Percentiles rank a stretch among this genome's conserved stretches.
Evolutionary conservation across 2,888 invertebrate species (phyloP).

Genomic region (Eristalinus sepulchralis): DNA sequence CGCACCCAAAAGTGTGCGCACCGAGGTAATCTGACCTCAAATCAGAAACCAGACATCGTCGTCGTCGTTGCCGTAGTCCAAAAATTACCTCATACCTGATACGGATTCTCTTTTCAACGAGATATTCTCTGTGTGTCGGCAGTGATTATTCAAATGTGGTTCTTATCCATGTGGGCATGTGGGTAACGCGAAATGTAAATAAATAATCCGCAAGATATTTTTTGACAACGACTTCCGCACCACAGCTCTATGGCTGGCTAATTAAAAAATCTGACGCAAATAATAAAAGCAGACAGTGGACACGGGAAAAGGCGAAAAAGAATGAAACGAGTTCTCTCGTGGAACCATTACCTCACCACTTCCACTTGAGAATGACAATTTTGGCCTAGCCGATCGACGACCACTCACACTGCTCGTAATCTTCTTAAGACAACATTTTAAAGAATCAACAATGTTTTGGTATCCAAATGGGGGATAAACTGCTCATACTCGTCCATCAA

Average conservation of each 20-base stretch:
- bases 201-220: slow-evolving; percentile 44
- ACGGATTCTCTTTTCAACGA: slow-evolving; percentile 30
- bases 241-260: not conserved
- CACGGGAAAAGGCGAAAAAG: not conserved
- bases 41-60: slow-evolving; percentile 10
- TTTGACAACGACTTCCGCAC: slow-evolving; percentile 30
- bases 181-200: slow-evolving; percentile 29
- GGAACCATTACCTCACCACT: slow-evolving; percentile 29
- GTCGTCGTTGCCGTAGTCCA: not conserved
- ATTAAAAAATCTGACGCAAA: slow-evolving; percentile 42
- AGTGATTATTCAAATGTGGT: slow-evolving; percentile 32
- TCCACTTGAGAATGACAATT: not conserved
- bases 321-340: slow-evolving; percentile 18
- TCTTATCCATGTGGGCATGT: not conserved
- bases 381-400: too few species aligned
- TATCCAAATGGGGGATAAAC: slow-evolving; percentile 30
- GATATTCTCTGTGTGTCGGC: slow-evolving; percentile 18
- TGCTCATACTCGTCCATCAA: slow-evolving; percentile 33
- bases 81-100: slow-evolving; percentile 1
- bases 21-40: slow-evolving; percentile 10
- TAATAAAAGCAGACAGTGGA: slow-evolving; percentile 15
- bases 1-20: not conserved
- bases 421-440: not conserved
- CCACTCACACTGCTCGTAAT: not conserved
- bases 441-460: not conserved